phyloP scores from a whole-genome alignment of 2,113 vertebrate species.

The Hypanus sabinus region DNA sequence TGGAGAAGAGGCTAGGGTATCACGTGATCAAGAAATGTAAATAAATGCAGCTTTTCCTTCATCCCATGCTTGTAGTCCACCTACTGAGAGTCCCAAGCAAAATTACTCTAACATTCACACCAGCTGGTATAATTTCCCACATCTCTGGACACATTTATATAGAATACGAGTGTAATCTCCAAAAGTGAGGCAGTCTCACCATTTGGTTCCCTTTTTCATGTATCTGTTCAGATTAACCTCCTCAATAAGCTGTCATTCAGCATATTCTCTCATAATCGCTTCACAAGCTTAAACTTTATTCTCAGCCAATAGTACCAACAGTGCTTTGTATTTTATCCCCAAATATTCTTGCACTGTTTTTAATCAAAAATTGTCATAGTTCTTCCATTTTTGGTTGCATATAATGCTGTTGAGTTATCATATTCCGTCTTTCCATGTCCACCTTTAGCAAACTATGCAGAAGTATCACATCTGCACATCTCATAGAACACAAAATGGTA shows the following conservation, averaged over 20 bases:
- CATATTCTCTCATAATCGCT: background rate
- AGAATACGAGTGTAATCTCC: background rate
- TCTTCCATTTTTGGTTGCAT: background rate
- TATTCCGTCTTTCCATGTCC: background rate
- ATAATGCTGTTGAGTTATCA: background rate
- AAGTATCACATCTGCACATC: no score
- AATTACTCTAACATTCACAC: background rate
- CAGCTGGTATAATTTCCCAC: background rate
- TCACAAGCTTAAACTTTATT: background rate
- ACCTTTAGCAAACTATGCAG: no score
- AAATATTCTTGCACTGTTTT: background rate
- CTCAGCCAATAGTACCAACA: no score
- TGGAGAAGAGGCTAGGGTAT: background rate
- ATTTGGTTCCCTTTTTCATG: background rate
- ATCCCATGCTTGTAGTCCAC: background rate
- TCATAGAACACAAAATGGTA: no score
- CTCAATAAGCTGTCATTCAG: background rate
- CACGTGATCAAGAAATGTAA: background rate
- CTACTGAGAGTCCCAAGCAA: background rate
- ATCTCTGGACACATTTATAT: background rate
- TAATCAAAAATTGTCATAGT: background rate
- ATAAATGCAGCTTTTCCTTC: background rate
- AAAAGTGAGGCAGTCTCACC: background rate
- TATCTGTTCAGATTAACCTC: background rate
- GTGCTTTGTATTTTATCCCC: no score